Percentiles rank a stretch among this genome's conserved stretches.
Evolutionary conservation across 2,888 invertebrate genomes (phyloP).

Genomic region (Bugula neritina): DNA sequence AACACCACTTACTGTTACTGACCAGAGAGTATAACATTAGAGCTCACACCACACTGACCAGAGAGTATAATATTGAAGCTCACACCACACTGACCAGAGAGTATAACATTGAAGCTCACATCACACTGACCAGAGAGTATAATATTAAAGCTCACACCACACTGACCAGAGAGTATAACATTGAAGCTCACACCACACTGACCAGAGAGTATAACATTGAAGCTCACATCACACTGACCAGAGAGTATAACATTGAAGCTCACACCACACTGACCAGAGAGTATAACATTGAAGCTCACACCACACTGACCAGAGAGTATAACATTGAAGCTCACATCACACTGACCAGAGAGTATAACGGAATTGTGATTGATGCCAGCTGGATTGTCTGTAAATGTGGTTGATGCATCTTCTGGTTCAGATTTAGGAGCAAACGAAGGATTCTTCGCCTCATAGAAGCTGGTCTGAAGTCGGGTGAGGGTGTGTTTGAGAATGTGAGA

Average conservation of each 20-base stretch:
- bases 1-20: too few species aligned
- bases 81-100: neutral
- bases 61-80: too few species aligned
- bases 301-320: neutral
- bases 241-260: neutral
- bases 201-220: neutral
- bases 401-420: neutral
- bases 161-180: neutral
- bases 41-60: too few species aligned
- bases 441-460: conserved; percentile 33
- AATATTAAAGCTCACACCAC: too few species aligned
- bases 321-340: too few species aligned
- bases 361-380: neutral
- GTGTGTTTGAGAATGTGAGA: conserved; percentile 60
- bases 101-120: too few species aligned
- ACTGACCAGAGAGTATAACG: neutral
- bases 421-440: neutral
- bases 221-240: too few species aligned
- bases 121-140: too few species aligned
- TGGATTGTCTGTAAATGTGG: neutral
- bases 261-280: neutral
- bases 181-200: too few species aligned
- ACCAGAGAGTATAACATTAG: neutral
- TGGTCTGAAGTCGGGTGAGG: conserved; percentile 47
- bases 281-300: too few species aligned